Base-by-base conservation (phyloP, 2,888 invertebrate genomes). In the Ochropleura plecta region DNA sequence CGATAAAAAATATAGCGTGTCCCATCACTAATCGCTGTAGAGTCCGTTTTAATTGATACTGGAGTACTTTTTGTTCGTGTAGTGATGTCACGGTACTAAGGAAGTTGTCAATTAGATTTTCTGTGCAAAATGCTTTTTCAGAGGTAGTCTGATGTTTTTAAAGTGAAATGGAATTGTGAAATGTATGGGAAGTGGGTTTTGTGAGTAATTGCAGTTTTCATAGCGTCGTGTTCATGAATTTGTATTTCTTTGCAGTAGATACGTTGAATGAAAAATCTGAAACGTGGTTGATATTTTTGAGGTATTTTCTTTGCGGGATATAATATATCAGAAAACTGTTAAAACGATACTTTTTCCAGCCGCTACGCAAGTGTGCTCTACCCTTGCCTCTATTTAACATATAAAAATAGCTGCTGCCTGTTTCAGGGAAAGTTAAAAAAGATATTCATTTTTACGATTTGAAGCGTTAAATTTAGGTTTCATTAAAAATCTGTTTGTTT, bases 31-130 rank as follows among this genome's bases (percentile, higher is more conserved):
- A 66, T 63, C 62, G 69, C 69, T 67, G 83, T 86, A 83, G 88
- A 88, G 88, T 89, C 87, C 86, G 68, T 88, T 91, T 90, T 91
- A 92, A 91, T 92, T 91, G 92, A 91, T 88, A 88, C 77, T 78
- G 85, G 76, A 73, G 85, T 78, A 85, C 88, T 88, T 91, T 88
- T 89, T 88, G 87, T 83, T 88, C 86, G 66, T 73, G 55, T 85
- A 81, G 84, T 81, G 81, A 88, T 75, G 86, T 87, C 83, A 82
- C 76, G 76, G 77, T 78, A 72, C 78, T 75, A 83, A 82, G 84
- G 83, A 88, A 88, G 81, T 85, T 88, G 86, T 83, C 88, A 88
- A 87, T 88, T 89, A 62, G 76, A 73, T 67, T 60, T 60, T 70
- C 73, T 64, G 30, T 66, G 10, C 48, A 70, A 67, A 67, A 40